Evolutionary conservation across 2,888 invertebrate species (phyloP).

Genomic region (Eupithecia vulgata): DNA sequence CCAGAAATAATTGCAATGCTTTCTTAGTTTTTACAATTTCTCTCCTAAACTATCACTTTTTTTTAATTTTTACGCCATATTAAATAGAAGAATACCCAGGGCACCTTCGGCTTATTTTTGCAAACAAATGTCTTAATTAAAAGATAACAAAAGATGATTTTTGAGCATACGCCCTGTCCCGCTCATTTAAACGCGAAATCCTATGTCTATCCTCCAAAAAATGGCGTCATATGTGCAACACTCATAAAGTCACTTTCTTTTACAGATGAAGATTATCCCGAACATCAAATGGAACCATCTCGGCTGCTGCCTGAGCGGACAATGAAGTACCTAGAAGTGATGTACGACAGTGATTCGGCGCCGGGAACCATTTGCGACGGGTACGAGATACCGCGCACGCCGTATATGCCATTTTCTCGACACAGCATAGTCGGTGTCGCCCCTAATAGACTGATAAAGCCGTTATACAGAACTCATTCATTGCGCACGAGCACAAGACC

Average conservation of each 20-base stretch:
- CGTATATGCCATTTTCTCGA: slow-evolving; percentile 63
- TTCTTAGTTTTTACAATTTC: too few relatives aligned
- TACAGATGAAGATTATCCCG: slow-evolving; percentile 73
- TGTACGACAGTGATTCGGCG: slow-evolving; percentile 84
- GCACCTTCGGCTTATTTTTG: too few relatives aligned
- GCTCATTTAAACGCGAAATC: too few relatives aligned
- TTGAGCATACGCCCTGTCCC: too few relatives aligned
- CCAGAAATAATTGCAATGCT: too few relatives aligned
- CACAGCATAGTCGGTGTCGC: slow-evolving; percentile 77
- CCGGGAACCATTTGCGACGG: slow-evolving; percentile 79
- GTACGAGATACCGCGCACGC: slow-evolving; percentile 85
- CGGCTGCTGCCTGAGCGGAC: slow-evolving; percentile 67
- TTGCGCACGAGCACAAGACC: slow-evolving; percentile 64
- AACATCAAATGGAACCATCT: slow-evolving; percentile 75
- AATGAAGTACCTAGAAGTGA: slow-evolving; percentile 87
- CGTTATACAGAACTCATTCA: slow-evolving; percentile 68
- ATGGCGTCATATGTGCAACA: not conserved
- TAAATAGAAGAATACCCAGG: too few relatives aligned
- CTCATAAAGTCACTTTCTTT: slow-evolving; percentile 12
- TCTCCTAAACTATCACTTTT: too few relatives aligned
- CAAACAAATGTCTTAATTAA: too few relatives aligned
- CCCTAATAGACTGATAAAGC: slow-evolving; percentile 68
- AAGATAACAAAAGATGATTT: too few relatives aligned
- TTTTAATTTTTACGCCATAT: too few relatives aligned
- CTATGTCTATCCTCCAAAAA: too few relatives aligned